Conservation (phyloP, 2,797 vertebrate species). For the Gymnodraco acuticeps region DNA sequence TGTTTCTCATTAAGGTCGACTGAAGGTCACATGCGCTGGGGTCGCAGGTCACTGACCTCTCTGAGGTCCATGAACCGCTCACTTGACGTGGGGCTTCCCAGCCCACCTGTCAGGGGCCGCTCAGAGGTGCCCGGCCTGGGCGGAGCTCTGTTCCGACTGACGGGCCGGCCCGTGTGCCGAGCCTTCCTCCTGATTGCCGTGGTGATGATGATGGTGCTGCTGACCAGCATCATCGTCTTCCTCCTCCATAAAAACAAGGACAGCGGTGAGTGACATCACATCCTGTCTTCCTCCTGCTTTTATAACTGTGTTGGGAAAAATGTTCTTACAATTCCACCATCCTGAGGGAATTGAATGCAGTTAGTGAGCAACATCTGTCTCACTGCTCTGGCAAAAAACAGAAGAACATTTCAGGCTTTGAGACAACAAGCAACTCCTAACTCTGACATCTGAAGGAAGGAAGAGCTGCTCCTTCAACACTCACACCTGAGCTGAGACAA, state of each 20-base stretch:
- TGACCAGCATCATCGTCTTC: constrained; percentile 69
- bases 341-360: background rate
- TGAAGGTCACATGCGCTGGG: constrained; percentile 12
- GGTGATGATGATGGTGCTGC: constrained; percentile 67
- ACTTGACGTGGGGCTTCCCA: constrained; percentile 83
- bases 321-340: background rate
- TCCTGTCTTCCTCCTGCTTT: background rate
- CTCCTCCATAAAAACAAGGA: constrained; percentile 2
- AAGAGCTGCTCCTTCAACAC: no score
- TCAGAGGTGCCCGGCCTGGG: fast-evolving
- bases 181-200: constrained; percentile 63
- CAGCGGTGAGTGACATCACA: constrained; percentile 5
- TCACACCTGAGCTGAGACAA: background rate
- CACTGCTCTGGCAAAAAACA: background rate
- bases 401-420: background rate
- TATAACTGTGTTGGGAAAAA: background rate
- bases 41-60: constrained; percentile 21
- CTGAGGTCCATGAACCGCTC: constrained; percentile 62
- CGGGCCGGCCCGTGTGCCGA: constrained; percentile 57
- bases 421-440: no score
- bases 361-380: constrained; percentile 12
- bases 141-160: constrained; percentile 48
- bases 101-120: background rate
- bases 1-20: constrained; percentile 37
- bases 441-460: no score